Evolutionary conservation across 2,113 vertebrate species (phyloP).

Genomic region (Empidonax alnorum): DNA sequence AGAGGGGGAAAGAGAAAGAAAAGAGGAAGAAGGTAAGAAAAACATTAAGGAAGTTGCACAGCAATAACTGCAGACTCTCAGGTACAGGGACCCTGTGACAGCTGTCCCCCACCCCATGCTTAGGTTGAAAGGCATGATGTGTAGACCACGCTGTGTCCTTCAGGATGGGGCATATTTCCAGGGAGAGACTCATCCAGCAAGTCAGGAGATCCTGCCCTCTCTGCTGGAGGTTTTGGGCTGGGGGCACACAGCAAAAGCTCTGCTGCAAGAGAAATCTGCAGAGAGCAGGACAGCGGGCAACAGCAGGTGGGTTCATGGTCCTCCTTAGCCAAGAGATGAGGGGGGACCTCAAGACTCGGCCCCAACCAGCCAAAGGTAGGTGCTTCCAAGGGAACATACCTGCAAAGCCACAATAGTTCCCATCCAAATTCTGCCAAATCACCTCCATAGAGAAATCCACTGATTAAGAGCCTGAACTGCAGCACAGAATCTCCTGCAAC

Average conservation of each 20-base stretch:
- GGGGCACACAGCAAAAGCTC: accelerated
- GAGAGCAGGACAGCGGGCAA: background rate
- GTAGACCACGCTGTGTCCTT: background rate
- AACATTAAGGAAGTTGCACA: background rate
- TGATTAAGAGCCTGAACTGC: background rate
- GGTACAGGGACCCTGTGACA: background rate
- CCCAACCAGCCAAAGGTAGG: background rate
- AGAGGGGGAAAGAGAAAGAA: conserved; percentile 1
- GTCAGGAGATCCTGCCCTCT: background rate
- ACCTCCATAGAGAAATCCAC: background rate
- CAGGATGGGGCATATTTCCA: background rate
- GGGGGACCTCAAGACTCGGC: background rate
- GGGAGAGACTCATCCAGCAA: background rate
- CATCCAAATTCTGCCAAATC: background rate
- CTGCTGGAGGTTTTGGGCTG: background rate
- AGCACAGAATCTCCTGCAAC: background rate
- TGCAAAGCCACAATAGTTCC: background rate
- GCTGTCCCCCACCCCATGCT: background rate
- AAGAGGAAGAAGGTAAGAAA: background rate
- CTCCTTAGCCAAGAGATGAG: background rate
- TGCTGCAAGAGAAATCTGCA: background rate
- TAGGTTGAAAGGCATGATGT: accelerated
- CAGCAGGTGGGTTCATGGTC: accelerated
- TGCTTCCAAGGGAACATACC: background rate
- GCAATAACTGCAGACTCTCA: background rate